These are phyloP conservation scores for Pyrocoelia pectoralis DNA, from an alignment of 2,888 invertebrate species.

Conservation along the genomic window DNA sequence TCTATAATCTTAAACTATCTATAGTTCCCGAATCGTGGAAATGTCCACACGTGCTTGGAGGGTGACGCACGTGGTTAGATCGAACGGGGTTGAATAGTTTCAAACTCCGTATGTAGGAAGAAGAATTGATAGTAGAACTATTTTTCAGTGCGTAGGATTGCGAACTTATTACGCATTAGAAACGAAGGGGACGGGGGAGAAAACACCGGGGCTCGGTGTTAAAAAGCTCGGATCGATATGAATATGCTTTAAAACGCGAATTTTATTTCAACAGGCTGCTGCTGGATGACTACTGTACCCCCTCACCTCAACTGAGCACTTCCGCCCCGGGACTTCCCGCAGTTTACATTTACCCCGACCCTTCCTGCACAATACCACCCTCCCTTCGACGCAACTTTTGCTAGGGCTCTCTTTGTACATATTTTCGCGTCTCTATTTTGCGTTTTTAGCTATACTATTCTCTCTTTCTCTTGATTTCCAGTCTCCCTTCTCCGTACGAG, in stretches of 20 bases:
- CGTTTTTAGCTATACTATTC: slow-evolving; percentile 40
- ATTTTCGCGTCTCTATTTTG: slow-evolving; percentile 44
- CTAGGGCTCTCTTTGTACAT: slow-evolving; percentile 43
- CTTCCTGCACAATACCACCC: slow-evolving; percentile 55
- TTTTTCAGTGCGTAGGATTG: slow-evolving; percentile 46
- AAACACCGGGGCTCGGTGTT: slow-evolving; percentile 61
- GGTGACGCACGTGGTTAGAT: slow-evolving; percentile 22
- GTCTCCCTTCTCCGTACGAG: slow-evolving; percentile 30
- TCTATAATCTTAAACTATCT: slow-evolving; percentile 57
- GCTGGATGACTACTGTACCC: slow-evolving; percentile 43
- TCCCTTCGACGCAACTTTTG: slow-evolving; percentile 43
- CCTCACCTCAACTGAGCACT: slow-evolving; percentile 48
- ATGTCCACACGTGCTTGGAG: background rate
- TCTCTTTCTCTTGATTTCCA: slow-evolving; percentile 29
- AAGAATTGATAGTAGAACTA: slow-evolving; percentile 39
- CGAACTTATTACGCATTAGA: slow-evolving; percentile 48
- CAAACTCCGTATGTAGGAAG: slow-evolving; percentile 23
- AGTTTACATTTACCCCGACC: slow-evolving; percentile 56
- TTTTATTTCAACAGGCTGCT: slow-evolving; percentile 67
- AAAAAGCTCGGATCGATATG: slow-evolving; percentile 71
- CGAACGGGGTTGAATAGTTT: slow-evolving; percentile 37
- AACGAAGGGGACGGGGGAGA: slow-evolving; percentile 43
- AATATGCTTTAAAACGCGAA: slow-evolving; percentile 72
- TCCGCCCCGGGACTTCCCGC: slow-evolving; percentile 57
- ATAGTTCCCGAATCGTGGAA: slow-evolving; percentile 42